Base-by-base conservation (phyloP, 2,888 invertebrate species). In the Morpho deidamia region DNA sequence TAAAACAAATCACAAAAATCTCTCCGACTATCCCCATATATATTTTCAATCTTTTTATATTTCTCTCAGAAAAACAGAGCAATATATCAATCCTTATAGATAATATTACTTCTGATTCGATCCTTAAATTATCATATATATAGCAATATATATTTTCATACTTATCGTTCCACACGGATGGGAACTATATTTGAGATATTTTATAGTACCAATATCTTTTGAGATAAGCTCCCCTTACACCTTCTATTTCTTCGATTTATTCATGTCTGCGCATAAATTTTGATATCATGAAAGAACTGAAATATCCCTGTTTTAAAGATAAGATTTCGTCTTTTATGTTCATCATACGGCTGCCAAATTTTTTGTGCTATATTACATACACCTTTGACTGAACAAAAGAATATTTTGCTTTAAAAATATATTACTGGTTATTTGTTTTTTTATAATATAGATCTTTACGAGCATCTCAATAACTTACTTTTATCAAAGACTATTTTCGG, bases 181-280 rank as follows among this genome's bases (percentile, higher is more conserved):
- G 23, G 23, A 45, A 42, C 64, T 57, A 60, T 70, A 67, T 65
- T 72, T 70, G 67, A 71, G 70, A 73, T 83, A 73, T 74, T 83
- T 86, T 82, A 86, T 81, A 79, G 75, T 67, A 67, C 69, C 81
- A 75, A 84, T 83, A 83, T 80, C 76, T 83, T 72, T 71, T 61
- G 59, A 81, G 84, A 84, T 83, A 85, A 84, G 80, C 77, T 74
- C 70, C 74, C 71, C 72, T 39, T 60, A 67, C 67, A 63, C 68
- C 78, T 77, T 78, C 77, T 79, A 83, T 79, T 75, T 81, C 77
- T 81, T 77, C 79, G 81, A 84, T 84, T 83, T 85, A 84, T 87
- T 88, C 85, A 78, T 84, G 83, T 76, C 77, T 61, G 71, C 72
- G 80, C 82, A 83, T 85, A 86, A 81, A 83, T 82, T 83, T 71